Base-by-base conservation (phyloP, 2,888 invertebrate genomes). In the Myathropa florea region DNA sequence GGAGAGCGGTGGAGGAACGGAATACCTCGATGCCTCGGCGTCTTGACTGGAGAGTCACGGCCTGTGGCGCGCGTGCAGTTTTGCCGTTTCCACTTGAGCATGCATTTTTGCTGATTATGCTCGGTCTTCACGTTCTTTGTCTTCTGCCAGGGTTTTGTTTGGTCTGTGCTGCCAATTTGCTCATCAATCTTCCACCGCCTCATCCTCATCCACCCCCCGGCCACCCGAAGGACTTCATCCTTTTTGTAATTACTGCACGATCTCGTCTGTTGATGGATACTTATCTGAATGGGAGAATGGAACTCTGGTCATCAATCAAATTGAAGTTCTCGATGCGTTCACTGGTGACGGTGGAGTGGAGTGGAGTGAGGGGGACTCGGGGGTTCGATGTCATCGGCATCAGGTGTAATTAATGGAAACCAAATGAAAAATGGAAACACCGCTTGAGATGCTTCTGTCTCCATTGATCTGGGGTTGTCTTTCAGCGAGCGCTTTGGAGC, bases 1-100 rank as follows among this genome's bases (percentile, higher is more conserved):
- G 46, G 18, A 46, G 18, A 46, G 46, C 7, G 3, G 18, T 46
- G 33, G 12, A 12, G 33, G 12, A 33, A 33, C 12, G 33, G 30
- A 2, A 33, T 33, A 33, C 30, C 30, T 30, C 30, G 3, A 1
- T 30, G 30, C 30, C 7, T 3, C 30, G 30, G 46, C 18, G 18
- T 46, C 18, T 46, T 46, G 46, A 18, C n/a, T 6, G 18, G 6
- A 7, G 7, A 73, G 85, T 82, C 85, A 85, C 77, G 85, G 85
- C 73, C 70, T 60, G 46, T 68, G 64, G 59, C 63, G 77, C 73
- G 61, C 70, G 82, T 82, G 85, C 77, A 85, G 70, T 77, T 78
- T 68, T 46, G 18, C 73, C 12, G 68, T 64, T 60, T 39, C 63
- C 73, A 61, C 65, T 70, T 77, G 28, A 39, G 76, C 28, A 68